Evolutionary conservation across 2,113 vertebrate species (phyloP).

Genomic region (Pogonocichla stellata): DNA sequence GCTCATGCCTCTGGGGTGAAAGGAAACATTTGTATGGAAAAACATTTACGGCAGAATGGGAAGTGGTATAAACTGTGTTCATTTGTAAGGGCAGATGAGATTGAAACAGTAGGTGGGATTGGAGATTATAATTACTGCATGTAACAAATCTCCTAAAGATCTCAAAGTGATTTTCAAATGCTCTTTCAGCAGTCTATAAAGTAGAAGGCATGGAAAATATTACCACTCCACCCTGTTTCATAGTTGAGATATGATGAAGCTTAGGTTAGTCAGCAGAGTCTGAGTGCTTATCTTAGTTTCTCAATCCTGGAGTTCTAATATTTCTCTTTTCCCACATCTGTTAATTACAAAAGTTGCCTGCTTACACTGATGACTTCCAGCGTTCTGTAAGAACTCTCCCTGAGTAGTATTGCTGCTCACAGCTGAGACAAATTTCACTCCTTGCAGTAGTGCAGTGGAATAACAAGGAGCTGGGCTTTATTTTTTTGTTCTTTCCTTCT

Average conservation of each 20-base stretch:
- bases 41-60: neutral
- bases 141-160: neutral
- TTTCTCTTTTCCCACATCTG: neutral
- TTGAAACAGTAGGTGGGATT: constrained; percentile 4
- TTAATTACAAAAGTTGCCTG: neutral
- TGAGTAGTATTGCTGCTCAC: neutral
- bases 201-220: neutral
- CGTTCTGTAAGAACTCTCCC: neutral
- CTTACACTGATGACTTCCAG: neutral
- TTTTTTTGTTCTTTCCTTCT: neutral
- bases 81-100: neutral
- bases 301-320: neutral
- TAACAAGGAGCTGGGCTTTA: neutral
- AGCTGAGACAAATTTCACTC: neutral
- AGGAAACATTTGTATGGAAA: neutral
- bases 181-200: neutral
- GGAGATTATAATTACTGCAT: neutral
- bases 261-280: neutral
- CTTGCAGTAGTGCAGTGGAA: neutral
- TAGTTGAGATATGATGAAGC: neutral
- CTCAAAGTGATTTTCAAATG: neutral
- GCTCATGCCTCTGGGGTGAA: neutral
- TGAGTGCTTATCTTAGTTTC: constrained; percentile 6
- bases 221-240: neutral
- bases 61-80: neutral